Evolutionary conservation across 1,140 invertebrate genomes (phyloP), one percentile per base, ranked within the genome.

Genomic region (Cyclargus thomasi): DNA sequence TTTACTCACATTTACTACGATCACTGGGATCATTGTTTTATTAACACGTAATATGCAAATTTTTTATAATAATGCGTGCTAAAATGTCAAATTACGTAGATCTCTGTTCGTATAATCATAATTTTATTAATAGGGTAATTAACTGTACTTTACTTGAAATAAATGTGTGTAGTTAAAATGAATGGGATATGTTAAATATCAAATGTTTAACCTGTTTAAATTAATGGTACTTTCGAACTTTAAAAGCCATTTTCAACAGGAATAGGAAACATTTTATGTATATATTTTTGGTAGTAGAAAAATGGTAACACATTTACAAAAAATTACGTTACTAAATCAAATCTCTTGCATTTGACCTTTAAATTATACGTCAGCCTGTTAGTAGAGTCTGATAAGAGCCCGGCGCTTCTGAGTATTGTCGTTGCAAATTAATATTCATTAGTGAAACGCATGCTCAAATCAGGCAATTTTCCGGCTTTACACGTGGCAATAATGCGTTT

Each of bases 281-380:
- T 23, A 23, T 23, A 23, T 23, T 23, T 23, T 23, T 23, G 23
- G 23, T 23, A 23, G 23, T 6, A n/a, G n/a, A n/a, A n/a, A 23
- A 23, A 2, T 23, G 1, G 1, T 23, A 23, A 23, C 2, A 29
- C 29, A 29, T 29, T 29, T 8, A 29, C 29, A 29, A 29, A 29
- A 29, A 3, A 7, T 4, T 29, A 29, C 39, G 10, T 47, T 16
- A 47, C 39, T 0, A 14, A 47, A 8, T 47, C 3, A 47, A 47
- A 29, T 29, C 29, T 47, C 39, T 47, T 47, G 39, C 39, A 47
- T 47, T 47, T 47, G 39, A 47, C 39, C 39, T 47, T 47, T 47
- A 47, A 47, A 47, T 1, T 29, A 29, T 47, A 47, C 39, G 39
- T 47, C 39, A 47, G 39, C 14, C 39, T 14, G 36, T 39, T 14